Evolutionary conservation across 2,113 vertebrate genomes (phyloP), one percentile per base, ranked within the genome.

Genomic region (Numida meleagris): DNA sequence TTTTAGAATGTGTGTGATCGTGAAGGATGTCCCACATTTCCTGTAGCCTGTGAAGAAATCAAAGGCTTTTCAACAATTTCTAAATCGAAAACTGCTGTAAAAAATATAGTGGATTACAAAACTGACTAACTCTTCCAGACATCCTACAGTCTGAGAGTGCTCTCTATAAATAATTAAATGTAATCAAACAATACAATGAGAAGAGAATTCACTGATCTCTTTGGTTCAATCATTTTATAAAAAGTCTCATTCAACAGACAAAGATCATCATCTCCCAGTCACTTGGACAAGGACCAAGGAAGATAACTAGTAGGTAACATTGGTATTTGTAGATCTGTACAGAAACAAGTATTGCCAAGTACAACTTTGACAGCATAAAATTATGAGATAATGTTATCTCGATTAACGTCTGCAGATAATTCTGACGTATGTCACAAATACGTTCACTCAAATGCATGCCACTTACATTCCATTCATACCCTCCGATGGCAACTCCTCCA

Each of bases 381-480:
- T 89, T 63, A 76, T 62, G 33, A 36, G 11, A 31, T 42, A 66
- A 29, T 24, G 27, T 42, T 70, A 55, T 36, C 87, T 62, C 38
- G 36, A 70, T 73, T 31, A 63, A 67, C 4, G 5, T 67, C 50
- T 80, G 74, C 75, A 73, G 86, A 77, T 45, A 76, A 89, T 38
- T 13, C 50, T 29, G 19, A 27, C n/a, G n/a, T n/a, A n/a, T 45
- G 51, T 74, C 73, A 55, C 72, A 91, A 50, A 50, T 19, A 48
- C 1, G 8, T 72, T 86, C 63, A 33, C 34, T 33, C 43, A 36
- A 68, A 82, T 4, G 3, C 6, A 14, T 40, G 9, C 16, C 33
- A 98, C 99, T 98, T 96, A 99, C 99, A 23, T 99, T 99, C 98
- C 99, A 99, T 92, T 99, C 99, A 50, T 98, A 99, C 33, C 98